Evolutionary conservation across 2,888 invertebrate species (phyloP).

Genomic region (Rhingia rostrata): DNA sequence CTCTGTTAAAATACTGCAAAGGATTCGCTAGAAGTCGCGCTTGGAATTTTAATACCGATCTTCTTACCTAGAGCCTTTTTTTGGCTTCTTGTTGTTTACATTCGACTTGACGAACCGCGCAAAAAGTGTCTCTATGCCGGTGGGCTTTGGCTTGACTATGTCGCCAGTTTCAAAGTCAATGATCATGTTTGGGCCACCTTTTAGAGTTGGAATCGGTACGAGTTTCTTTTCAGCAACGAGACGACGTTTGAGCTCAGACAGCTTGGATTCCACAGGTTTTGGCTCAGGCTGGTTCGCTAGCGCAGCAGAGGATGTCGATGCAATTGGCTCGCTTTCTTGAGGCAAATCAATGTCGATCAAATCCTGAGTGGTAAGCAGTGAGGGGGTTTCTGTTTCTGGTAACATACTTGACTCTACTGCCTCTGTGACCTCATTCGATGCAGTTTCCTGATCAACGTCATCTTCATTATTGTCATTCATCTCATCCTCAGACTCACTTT

Average conservation of each 20-base stretch:
- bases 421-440: neutral
- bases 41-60: neutral
- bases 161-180: conserved; percentile 86
- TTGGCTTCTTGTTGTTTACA: conserved; percentile 84
- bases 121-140: conserved; percentile 87
- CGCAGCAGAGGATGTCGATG: conserved; percentile 64
- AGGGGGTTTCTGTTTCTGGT: conserved; percentile 1
- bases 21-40: neutral
- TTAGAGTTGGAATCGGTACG: conserved; percentile 83
- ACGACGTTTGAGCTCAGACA: conserved; percentile 49
- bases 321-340: conserved; percentile 54
- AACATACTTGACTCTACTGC: neutral
- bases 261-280: conserved; percentile 3
- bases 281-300: neutral
- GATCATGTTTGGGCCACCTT: conserved; percentile 84
- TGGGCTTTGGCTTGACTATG: conserved; percentile 81
- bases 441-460: conserved; percentile 43
- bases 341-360: conserved; percentile 38
- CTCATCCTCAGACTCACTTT: conserved; percentile 85
- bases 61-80: conserved; percentile 83
- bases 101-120: conserved; percentile 89
- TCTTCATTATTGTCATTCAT: conserved; percentile 58
- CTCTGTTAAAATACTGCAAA: conserved; percentile 82
- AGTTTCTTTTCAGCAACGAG: conserved; percentile 75
- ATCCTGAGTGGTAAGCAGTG: conserved; percentile 28